Percentiles rank a stretch among this genome's conserved stretches.
phyloP scores from a whole-genome alignment of 2,888 invertebrate species.

The Pasiphila rectangulata region DNA sequence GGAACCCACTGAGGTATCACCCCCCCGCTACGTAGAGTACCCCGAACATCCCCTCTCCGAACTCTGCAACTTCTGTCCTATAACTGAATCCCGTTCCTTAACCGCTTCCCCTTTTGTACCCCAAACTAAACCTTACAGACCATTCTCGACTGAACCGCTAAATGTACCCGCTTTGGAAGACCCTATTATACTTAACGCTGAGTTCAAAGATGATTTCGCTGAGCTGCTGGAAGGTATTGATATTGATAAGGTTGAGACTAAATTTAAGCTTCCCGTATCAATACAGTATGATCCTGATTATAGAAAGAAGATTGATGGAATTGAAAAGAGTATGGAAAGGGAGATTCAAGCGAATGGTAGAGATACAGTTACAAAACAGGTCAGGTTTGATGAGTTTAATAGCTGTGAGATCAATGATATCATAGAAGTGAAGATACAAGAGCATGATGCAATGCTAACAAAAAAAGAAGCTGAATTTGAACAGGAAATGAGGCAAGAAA shows the following conservation, averaged over 20 bases:
- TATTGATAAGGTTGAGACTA: slow-evolving; percentile 43
- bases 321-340: slow-evolving; percentile 21
- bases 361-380: not conserved
- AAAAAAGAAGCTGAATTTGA: slow-evolving; percentile 38
- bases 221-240: slow-evolving; percentile 34
- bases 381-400: slow-evolving; percentile 1
- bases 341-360: slow-evolving; percentile 10
- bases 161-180: slow-evolving; percentile 54
- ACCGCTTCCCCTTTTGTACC: slow-evolving; percentile 54
- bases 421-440: slow-evolving; percentile 23
- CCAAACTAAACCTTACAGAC: slow-evolving; percentile 55
- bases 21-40: slow-evolving; percentile 38
- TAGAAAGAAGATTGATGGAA: slow-evolving; percentile 26
- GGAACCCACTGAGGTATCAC: slow-evolving; percentile 64
- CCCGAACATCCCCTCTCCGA: slow-evolving; percentile 34
- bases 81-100: slow-evolving; percentile 43
- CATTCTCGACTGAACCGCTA: slow-evolving; percentile 63
- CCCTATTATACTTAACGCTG: slow-evolving; percentile 63
- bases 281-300: slow-evolving; percentile 62
- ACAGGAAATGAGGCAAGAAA: slow-evolving; percentile 45
- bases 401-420: slow-evolving; percentile 21
- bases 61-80: slow-evolving; percentile 23
- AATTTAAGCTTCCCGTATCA: slow-evolving; percentile 63
- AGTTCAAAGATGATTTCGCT: slow-evolving; percentile 55
- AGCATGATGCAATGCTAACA: slow-evolving; percentile 21